Evolutionary conservation across 2,113 vertebrate species (phyloP).

Genomic region (Pangasianodon hypophthalmus): DNA sequence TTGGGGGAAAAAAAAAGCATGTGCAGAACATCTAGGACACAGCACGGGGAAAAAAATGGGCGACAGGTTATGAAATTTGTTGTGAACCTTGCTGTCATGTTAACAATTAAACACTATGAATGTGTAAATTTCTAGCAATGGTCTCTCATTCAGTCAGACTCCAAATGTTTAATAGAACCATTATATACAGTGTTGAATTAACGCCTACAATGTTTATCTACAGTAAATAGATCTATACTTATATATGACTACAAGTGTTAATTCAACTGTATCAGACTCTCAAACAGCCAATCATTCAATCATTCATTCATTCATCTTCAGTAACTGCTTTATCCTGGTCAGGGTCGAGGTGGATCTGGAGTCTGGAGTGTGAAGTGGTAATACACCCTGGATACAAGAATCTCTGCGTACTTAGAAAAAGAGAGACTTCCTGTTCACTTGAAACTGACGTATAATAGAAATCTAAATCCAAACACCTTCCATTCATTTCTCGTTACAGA

Average conservation of each 20-base stretch:
- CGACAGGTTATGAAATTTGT: not conserved
- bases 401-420: not conserved
- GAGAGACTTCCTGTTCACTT: not conserved
- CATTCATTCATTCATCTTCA: not conserved
- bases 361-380: too few relatives aligned
- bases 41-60: not conserved
- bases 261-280: not conserved
- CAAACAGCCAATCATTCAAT: not conserved
- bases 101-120: not conserved
- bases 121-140: not conserved
- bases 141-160: not conserved
- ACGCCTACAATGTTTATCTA: not conserved
- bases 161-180: not conserved
- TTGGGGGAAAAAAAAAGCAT: not conserved
- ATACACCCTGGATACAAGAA: too few relatives aligned
- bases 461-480: not conserved
- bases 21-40: not conserved
- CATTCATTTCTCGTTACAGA: not conserved
- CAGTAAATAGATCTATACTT: not conserved
- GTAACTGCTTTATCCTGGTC: not conserved
- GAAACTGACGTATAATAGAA: not conserved
- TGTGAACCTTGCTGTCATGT: not conserved
- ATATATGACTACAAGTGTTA: not conserved
- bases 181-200: not conserved
- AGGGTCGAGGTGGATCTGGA: not conserved